Evolutionary conservation across 1,140 invertebrate species (phyloP), one percentile per base, ranked within the genome.

Genomic region (Acromyrmex charruanus): DNA sequence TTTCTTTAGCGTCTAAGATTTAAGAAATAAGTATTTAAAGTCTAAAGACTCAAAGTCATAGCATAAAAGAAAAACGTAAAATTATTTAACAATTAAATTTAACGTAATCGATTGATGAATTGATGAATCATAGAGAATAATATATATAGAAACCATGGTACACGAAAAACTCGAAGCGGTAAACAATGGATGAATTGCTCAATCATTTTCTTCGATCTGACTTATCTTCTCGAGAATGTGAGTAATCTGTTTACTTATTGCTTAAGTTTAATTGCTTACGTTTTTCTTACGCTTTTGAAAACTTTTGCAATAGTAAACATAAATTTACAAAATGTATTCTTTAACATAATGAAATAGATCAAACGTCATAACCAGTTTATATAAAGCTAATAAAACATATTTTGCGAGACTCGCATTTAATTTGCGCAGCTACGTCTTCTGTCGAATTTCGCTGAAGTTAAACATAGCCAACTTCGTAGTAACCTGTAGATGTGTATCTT

Each of bases 201-300:
- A 69, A 69, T 49, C 21, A n/a, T 25, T 69, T 68, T 35, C 3
- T 31, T 21, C 35, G 65, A 68, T 14, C 65, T 21, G n/a, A n/a
- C n/a, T 66, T 39, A 71, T 21, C 16, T 55, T 31, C 18, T 35
- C 25, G 51, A 55, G 69, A 31, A 12, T 31, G 3, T 72, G 66
- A 69, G 66, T 69, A 69, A 72, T 72, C 21, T 72, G 69, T 72
- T 72, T 72, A 28, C 49, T 72, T 44, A 44, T 44, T 44, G 39
- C 39, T 31, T 12, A 49, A 44, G 39, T 44, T 44, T 44, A 9
- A 44, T 44, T 12, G 39, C 10, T 44, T 39, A 39, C 35, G 16
- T 75, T 75, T 75, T 39, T 74, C 9, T 66, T 55, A 10, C 31
- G 51, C 7, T 7, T 31, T 61, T 59, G 12, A 14, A 21, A 21